Evolutionary conservation across 64 coral and sea anemone genomes (phyloP).

Genomic region (Montipora efflorescens): DNA sequence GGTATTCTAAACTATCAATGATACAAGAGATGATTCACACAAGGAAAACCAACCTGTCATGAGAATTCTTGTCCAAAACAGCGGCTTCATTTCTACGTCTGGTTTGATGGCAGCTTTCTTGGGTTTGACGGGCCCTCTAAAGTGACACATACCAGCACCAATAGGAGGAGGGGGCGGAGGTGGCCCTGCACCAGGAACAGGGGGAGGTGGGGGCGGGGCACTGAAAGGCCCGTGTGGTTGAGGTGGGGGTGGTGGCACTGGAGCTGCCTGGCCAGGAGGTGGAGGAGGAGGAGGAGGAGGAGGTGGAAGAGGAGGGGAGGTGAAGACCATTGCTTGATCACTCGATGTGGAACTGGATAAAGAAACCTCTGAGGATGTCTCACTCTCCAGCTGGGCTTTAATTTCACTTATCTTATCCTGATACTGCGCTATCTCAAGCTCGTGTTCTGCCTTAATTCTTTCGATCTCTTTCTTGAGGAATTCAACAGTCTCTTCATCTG

Average conservation of each 20-base stretch:
- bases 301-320: slow-evolving; percentile 38
- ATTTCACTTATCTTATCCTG: slow-evolving; percentile 84
- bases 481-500: slow-evolving; percentile 22
- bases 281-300: slow-evolving; percentile 9
- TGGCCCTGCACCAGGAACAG: slow-evolving; percentile 31
- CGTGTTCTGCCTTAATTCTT: slow-evolving; percentile 73
- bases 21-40: not conserved
- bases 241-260: slow-evolving; percentile 74
- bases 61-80: slow-evolving; percentile 98
- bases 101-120: slow-evolving; percentile 86
- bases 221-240: slow-evolving; percentile 46
- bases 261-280: slow-evolving; percentile 44
- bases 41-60: slow-evolving; percentile 44
- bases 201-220: slow-evolving; percentile 82
- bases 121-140: slow-evolving; percentile 48
- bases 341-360: slow-evolving; percentile 50
- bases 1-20: too few relatives aligned
- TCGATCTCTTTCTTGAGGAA: slow-evolving; percentile 80
- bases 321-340: slow-evolving; percentile 5
- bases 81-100: slow-evolving; percentile 98
- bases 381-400: slow-evolving; percentile 63
- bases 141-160: slow-evolving; percentile 27
- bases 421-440: slow-evolving; percentile 56
- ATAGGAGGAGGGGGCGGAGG: slow-evolving; percentile 83
- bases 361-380: slow-evolving; percentile 25